Evolutionary conservation across 2,888 invertebrate genomes (phyloP).

Genomic region (Diplazon laetatorius): DNA sequence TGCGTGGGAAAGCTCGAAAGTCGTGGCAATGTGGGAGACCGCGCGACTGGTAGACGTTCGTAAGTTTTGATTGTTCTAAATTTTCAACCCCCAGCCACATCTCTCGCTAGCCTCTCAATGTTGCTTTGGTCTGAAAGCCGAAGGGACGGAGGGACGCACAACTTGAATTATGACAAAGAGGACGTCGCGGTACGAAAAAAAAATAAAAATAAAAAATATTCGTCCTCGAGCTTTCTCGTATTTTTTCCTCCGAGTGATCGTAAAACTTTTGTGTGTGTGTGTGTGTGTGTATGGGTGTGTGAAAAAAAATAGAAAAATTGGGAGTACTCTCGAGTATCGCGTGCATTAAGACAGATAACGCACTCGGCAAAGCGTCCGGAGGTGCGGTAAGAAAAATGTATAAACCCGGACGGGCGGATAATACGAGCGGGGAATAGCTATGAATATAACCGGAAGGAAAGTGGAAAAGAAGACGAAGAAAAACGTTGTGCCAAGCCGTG

Average conservation of each 20-base stretch:
- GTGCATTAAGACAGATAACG: constrained; percentile 41
- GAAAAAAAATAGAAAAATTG: background rate
- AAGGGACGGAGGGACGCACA: too few relatives aligned
- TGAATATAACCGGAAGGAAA: constrained; percentile 37
- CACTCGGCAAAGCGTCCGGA: constrained; percentile 19
- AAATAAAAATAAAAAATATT: too few relatives aligned
- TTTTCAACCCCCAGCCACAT: too few relatives aligned
- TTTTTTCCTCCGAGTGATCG: constrained; percentile 44
- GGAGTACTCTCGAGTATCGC: constrained; percentile 14
- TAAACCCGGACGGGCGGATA: constrained; percentile 16
- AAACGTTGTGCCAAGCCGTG: background rate
- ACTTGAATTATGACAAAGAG: background rate
- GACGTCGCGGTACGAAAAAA: background rate
- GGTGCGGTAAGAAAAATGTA: constrained; percentile 12
- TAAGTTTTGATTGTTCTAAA: too few relatives aligned
- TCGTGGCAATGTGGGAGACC: too few relatives aligned
- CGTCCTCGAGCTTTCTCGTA: constrained; percentile 2
- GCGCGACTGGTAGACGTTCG: too few relatives aligned
- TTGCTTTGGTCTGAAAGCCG: too few relatives aligned
- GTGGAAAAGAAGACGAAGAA: constrained; percentile 34
- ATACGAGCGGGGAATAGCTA: constrained; percentile 36
- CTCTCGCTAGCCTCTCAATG: too few relatives aligned
- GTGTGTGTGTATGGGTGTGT: background rate
- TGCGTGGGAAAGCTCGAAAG: too few relatives aligned
- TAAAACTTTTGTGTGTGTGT: constrained; percentile 33